Conservation (phyloP, 2,797 vertebrate genomes). For the Poeciliopsis presidionis region DNA sequence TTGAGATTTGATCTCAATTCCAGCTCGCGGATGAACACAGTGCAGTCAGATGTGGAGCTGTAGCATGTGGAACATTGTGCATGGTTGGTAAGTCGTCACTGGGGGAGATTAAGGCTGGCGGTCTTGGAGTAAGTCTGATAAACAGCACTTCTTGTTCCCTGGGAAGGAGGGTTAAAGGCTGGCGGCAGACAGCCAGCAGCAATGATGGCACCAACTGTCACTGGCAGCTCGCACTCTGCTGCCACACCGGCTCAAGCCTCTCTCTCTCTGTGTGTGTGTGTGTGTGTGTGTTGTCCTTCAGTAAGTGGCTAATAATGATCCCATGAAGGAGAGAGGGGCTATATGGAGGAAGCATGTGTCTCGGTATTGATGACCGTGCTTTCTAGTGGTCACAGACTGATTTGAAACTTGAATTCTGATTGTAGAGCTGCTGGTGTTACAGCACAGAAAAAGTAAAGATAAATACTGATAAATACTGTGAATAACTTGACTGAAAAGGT, state of each 20-base stretch:
- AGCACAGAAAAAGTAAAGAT: neutral
- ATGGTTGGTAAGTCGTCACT: conserved; percentile 36
- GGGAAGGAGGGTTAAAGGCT: conserved; percentile 60
- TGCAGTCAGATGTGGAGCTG: conserved; percentile 48
- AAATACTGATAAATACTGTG: neutral
- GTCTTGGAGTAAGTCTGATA: conserved; percentile 66
- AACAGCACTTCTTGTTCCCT: conserved; percentile 69
- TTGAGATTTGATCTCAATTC: conserved; percentile 41
- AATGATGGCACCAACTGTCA: conserved; percentile 78
- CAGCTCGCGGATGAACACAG: neutral
- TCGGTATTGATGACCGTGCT: neutral
- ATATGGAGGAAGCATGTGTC: neutral
- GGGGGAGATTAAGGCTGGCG: conserved; percentile 50
- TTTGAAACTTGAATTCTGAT: neutral
- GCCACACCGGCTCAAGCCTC: conserved; percentile 35
- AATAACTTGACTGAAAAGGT: neutral
- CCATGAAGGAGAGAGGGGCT: neutral
- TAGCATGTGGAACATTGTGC: conserved; percentile 49
- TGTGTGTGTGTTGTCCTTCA: conserved; percentile 1
- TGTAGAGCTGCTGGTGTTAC: neutral
- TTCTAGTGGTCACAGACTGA: neutral
- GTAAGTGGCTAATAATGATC: conserved; percentile 14
- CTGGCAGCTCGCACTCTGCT: conserved; percentile 61
- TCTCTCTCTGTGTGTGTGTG: conserved; percentile 14
- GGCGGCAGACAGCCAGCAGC: conserved; percentile 70